A percentile compares a stretch with the other conserved stretches of the same genome.
phyloP scores from a whole-genome alignment of 2,888 invertebrate genomes.

The Lathronympha strigana region DNA sequence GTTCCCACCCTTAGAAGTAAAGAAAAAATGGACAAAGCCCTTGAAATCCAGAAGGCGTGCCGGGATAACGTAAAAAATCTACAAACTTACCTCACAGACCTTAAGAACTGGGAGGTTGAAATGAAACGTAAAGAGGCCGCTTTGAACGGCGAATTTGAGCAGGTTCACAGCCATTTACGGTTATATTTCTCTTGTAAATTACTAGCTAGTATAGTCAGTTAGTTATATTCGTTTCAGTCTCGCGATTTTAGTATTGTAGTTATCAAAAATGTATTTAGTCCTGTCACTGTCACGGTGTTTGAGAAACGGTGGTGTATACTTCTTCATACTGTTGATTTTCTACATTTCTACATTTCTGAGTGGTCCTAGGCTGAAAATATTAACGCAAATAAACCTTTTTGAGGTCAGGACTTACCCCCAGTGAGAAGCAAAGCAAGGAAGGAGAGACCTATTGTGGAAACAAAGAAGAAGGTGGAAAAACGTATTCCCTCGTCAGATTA shows the following conservation, averaged over 20 bases:
- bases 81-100: slow-evolving; percentile 87
- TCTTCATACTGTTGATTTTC: slow-evolving; percentile 44
- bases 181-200: slow-evolving; percentile 46
- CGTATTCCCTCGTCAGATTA: slow-evolving; percentile 87
- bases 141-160: slow-evolving; percentile 76
- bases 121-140: slow-evolving; percentile 89
- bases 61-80: slow-evolving; percentile 89
- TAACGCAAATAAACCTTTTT: slow-evolving; percentile 47
- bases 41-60: slow-evolving; percentile 88
- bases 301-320: slow-evolving; percentile 37
- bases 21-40: slow-evolving; percentile 83
- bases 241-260: slow-evolving; percentile 25
- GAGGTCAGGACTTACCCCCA: slow-evolving; percentile 78
- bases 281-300: slow-evolving; percentile 37
- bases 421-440: slow-evolving; percentile 79
- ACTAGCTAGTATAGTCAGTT: slow-evolving; percentile 39
- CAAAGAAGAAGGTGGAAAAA: slow-evolving; percentile 64
- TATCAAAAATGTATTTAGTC: slow-evolving; percentile 41
- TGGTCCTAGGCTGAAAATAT: slow-evolving; percentile 32
- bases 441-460: slow-evolving; percentile 61
- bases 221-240: slow-evolving; percentile 14
- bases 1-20: slow-evolving; percentile 39
- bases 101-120: slow-evolving; percentile 88
- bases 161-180: slow-evolving; percentile 70
- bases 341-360: slow-evolving; percentile 43